phyloP scores from a whole-genome alignment of 2,888 invertebrate species.

The Harmothoe impar region DNA sequence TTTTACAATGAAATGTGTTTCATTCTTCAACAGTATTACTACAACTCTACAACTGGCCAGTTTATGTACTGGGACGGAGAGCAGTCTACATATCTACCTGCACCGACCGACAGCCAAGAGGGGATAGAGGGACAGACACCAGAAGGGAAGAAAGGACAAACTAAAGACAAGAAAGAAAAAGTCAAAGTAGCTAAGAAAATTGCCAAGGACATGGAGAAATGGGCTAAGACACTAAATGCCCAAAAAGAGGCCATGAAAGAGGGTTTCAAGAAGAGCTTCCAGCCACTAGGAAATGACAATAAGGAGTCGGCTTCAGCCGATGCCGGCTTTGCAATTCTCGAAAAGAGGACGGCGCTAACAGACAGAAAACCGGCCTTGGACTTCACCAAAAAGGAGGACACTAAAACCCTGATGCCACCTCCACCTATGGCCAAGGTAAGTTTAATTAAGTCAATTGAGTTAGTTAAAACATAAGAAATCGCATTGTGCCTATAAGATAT shows the following conservation, averaged over 20 bases:
- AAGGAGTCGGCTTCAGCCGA: slow-evolving; percentile 91
- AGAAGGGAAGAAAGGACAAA: slow-evolving; percentile 73
- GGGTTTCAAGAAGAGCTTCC: slow-evolving; percentile 73
- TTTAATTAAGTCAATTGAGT: neutral
- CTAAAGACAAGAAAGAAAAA: slow-evolving; percentile 91
- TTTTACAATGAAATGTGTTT: neutral
- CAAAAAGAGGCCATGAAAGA: slow-evolving; percentile 90
- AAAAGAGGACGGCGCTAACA: slow-evolving; percentile 86
- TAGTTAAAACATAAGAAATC: no score
- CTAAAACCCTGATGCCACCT: slow-evolving; percentile 68
- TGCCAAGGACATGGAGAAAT: slow-evolving; percentile 96
- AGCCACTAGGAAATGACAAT: slow-evolving; percentile 68
- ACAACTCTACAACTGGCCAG: slow-evolving; percentile 93
- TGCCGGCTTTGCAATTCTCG: slow-evolving; percentile 95
- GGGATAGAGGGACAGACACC: slow-evolving; percentile 63
- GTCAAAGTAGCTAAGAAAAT: slow-evolving; percentile 98
- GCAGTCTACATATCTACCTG: slow-evolving; percentile 82
- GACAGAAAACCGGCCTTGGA: slow-evolving; percentile 36
- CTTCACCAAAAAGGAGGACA: slow-evolving; percentile 25
- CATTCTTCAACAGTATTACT: slow-evolving; percentile 89
- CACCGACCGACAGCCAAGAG: slow-evolving; percentile 65
- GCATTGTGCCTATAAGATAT: no score
- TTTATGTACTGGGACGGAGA: slow-evolving; percentile 96
- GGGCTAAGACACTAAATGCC: slow-evolving; percentile 96
- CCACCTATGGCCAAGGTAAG: slow-evolving; percentile 64